A percentile compares a stretch with the other conserved stretches of the same genome.
Conservation (phyloP, 2,113 vertebrate genomes). For the Hylia prasina region DNA sequence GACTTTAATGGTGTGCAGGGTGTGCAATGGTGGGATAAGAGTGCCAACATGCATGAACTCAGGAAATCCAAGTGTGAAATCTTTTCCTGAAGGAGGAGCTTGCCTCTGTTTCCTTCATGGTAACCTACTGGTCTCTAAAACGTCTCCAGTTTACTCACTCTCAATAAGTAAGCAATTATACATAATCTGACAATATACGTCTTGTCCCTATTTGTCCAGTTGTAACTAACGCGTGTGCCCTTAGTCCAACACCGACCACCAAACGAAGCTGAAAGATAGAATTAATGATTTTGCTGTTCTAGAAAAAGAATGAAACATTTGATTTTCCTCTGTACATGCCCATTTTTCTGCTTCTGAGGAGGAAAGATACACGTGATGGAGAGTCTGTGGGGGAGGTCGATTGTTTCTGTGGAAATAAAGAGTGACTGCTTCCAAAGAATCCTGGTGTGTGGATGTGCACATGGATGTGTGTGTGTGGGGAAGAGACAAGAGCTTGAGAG, state of each 20-base stretch:
- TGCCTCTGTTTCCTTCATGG: background rate
- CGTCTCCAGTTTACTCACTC: background rate
- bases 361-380: accelerated
- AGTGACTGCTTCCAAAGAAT: background rate
- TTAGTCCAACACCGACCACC: background rate
- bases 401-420: background rate
- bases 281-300: background rate
- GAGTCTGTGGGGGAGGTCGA: background rate
- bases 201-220: background rate
- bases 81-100: background rate
- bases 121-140: background rate
- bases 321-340: background rate
- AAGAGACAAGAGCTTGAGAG: background rate
- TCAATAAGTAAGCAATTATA: background rate
- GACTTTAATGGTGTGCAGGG: accelerated
- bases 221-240: background rate
- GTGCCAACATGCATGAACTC: accelerated
- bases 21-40: accelerated
- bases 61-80: background rate
- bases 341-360: background rate
- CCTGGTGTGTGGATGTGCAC: accelerated
- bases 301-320: background rate
- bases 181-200: background rate
- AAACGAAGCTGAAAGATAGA: background rate
- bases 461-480: accelerated